A percentile compares a stretch with the other conserved stretches of the same genome.
Conservation (phyloP, 2,113 vertebrate genomes). For the Brachionichthys hirsutus region DNA sequence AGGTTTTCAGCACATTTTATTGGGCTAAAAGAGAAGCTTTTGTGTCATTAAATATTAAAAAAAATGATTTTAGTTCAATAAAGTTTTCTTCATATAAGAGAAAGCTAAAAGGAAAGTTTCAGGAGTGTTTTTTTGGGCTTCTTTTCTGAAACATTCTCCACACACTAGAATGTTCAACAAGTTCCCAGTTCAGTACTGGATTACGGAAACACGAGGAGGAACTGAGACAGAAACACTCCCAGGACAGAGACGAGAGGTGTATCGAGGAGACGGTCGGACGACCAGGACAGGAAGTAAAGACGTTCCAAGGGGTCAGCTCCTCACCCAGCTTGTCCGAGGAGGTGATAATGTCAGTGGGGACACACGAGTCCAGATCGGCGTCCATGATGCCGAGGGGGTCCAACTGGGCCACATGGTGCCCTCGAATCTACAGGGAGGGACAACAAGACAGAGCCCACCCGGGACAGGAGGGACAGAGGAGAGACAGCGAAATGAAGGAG, state of each 20-base stretch:
- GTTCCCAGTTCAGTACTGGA: neutral
- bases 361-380: slow-evolving; percentile 97
- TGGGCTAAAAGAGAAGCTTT: too few relatives aligned
- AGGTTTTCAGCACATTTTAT: too few relatives aligned
- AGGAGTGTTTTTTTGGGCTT: too few relatives aligned
- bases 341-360: slow-evolving; percentile 97
- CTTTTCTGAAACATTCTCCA: neutral
- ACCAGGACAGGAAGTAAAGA: neutral
- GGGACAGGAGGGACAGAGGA: slow-evolving; percentile 8
- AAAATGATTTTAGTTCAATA: too few relatives aligned
- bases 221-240: neutral
- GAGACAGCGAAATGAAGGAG: neutral
- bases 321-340: slow-evolving; percentile 99
- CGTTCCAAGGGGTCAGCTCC: slow-evolving; percentile 63
- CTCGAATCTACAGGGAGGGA: slow-evolving; percentile 89
- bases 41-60: too few relatives aligned
- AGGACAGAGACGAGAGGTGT: neutral
- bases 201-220: neutral
- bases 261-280: neutral
- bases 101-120: neutral
- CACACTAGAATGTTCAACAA: neutral
- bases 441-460: slow-evolving; percentile 62
- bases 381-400: slow-evolving; percentile 99
- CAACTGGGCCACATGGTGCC: slow-evolving; percentile 99
- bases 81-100: too few relatives aligned